These are phyloP conservation scores for Endotricha flammealis DNA, from an alignment of 2,888 invertebrate species.

Conservation along the genomic window DNA sequence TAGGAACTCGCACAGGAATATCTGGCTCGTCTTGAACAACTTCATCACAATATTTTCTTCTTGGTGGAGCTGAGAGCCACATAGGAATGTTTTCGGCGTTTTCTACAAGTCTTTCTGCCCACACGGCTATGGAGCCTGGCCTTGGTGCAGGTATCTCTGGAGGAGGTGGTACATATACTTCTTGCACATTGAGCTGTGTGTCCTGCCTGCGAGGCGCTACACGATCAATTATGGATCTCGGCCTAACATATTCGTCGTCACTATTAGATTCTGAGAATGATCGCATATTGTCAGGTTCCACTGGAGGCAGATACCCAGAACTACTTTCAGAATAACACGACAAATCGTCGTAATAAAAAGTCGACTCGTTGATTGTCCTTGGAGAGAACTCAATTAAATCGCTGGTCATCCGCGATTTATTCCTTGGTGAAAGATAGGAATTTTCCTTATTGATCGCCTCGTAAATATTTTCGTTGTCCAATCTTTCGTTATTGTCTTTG, in stretches of 20 bases:
- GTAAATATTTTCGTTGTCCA: constrained; percentile 38
- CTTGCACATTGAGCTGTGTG: constrained; percentile 51
- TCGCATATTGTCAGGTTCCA: constrained; percentile 21
- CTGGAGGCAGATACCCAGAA: constrained; percentile 50
- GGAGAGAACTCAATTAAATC: constrained; percentile 60
- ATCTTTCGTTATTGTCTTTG: constrained; percentile 15
- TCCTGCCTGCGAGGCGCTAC: constrained; percentile 53
- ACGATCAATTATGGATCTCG: constrained; percentile 56
- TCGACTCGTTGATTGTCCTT: constrained; percentile 32
- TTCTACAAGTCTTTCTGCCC: constrained; percentile 73
- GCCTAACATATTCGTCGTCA: constrained; percentile 57
- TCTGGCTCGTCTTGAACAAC: constrained; percentile 57
- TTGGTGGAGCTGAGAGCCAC: constrained; percentile 68
- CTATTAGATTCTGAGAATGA: constrained; percentile 39
- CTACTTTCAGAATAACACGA: constrained; percentile 47
- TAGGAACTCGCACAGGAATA: constrained; percentile 56
- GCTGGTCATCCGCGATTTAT: constrained; percentile 25
- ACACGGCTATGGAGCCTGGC: constrained; percentile 56
- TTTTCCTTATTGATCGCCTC: constrained; percentile 40
- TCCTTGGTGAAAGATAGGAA: constrained; percentile 1
- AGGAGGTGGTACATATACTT: constrained; percentile 70
- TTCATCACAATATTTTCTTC: constrained; percentile 56
- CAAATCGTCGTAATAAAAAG: constrained; percentile 28
- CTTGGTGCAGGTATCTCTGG: constrained; percentile 62
- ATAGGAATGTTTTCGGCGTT: constrained; percentile 75